phyloP scores from a whole-genome alignment of 2,797 vertebrate genomes.

The Sitta carolinensis region DNA sequence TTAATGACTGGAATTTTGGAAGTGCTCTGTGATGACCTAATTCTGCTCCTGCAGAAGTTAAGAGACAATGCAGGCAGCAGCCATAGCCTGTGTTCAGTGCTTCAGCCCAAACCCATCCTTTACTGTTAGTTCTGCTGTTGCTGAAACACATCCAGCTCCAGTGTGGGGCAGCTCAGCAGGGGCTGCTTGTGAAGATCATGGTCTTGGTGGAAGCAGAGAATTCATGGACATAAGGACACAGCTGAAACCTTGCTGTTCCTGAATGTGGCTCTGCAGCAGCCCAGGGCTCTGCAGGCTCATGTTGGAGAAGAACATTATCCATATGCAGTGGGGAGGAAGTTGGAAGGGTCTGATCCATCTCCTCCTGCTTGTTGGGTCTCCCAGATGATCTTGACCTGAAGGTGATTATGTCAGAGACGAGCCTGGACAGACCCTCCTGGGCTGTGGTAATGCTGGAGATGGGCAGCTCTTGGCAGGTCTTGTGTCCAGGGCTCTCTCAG shows the following conservation, averaged over 20 bases:
- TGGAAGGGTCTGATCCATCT: background rate
- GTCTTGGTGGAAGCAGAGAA: background rate
- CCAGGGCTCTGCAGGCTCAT: background rate
- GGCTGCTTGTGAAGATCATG: background rate
- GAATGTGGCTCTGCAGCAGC: background rate
- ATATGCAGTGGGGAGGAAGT: rapidly evolving
- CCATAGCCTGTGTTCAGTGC: background rate
- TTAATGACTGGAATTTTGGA: background rate
- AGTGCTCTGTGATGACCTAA: background rate
- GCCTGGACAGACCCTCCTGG: background rate
- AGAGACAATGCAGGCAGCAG: background rate
- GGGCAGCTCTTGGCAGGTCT: background rate
- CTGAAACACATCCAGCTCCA: background rate
- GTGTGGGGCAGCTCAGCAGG: background rate
- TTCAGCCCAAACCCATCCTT: background rate
- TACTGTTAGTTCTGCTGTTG: background rate
- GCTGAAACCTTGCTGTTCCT: background rate
- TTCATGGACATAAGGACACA: background rate
- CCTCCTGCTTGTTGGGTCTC: background rate
- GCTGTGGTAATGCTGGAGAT: background rate
- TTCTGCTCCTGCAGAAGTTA: background rate
- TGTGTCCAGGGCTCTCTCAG: background rate
- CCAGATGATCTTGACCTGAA: background rate
- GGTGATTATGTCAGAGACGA: background rate
- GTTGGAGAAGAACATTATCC: rapidly evolving